Percentiles rank a stretch among this genome's conserved stretches.
Conservation (phyloP, 2,888 invertebrate genomes). For the Synanthedon vespiformis region DNA sequence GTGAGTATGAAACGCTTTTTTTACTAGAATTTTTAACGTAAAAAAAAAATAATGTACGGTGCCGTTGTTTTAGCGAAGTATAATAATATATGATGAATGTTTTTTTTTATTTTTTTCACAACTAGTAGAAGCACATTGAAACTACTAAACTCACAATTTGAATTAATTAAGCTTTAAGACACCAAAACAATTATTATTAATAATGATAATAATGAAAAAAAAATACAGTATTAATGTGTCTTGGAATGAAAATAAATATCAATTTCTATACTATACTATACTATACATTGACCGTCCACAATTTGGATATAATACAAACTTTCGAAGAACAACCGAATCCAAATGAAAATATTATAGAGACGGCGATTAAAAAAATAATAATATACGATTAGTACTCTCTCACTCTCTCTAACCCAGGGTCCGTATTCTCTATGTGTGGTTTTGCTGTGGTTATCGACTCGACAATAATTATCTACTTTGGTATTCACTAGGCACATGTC, state of each 20-base stretch:
- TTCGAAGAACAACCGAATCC: not conserved
- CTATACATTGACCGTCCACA: not conserved
- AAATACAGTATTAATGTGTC: too few species aligned
- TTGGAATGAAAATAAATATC: not conserved
- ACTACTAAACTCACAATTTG: too few species aligned
- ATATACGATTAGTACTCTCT: conserved; percentile 29
- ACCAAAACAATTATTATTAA: too few species aligned
- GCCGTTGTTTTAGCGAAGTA: conserved; percentile 25
- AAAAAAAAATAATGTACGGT: conserved; percentile 17
- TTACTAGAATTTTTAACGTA: conserved; percentile 37
- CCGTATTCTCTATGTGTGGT: too few species aligned
- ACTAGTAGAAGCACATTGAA: too few species aligned
- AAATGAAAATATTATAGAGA: not conserved
- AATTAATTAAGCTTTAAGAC: too few species aligned
- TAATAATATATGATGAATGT: not conserved
- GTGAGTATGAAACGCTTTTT: conserved; percentile 58
- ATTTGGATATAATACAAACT: not conserved
- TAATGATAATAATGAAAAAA: too few species aligned
- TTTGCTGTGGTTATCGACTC: too few species aligned
- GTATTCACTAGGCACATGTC: too few species aligned
- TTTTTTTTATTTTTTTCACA: too few species aligned
- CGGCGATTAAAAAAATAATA: conserved; percentile 25
- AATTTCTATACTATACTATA: not conserved
- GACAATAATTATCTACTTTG: too few species aligned
- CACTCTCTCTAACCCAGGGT: conserved; percentile 18